Base-by-base conservation (phyloP, 2,888 invertebrate genomes). In the Sphaerophoria rueppellii region DNA sequence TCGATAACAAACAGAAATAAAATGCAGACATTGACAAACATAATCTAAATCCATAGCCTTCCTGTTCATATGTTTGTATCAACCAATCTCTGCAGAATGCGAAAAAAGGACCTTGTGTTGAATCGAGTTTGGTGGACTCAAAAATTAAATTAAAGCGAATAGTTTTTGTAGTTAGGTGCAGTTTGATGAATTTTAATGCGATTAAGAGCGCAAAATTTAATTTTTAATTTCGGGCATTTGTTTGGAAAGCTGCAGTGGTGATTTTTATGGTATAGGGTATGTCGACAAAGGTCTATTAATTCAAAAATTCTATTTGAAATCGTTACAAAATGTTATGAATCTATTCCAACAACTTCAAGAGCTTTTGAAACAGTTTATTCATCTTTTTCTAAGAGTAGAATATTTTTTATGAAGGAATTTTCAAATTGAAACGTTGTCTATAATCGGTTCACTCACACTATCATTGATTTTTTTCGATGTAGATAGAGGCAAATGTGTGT, bases 71-170 rank as follows among this genome's bases (percentile, higher is more conserved):
- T 43, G 9, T 4, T 11, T 9, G 4, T 4, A 43, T 43, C 9
- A 43, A 11, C 11, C 12, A 9, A 9, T 24, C 35, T 9, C 50
- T 63, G 48, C 43, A 43, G 11, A 43, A 52, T 58, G 52, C 54
- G 65, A 34, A 67, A 72, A 54, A 46, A 82, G 40, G 54, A 60
- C 24, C 24, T 24, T 60, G 24, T 58, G 72, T 71, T 57, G 72
- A 14, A 54, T 71, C 40, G 77, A 46, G 48, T 40, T 52, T 75
- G 75, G 16, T 46, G 65, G 14, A n/a, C 52, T 63, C 43, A 61
- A 58, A 71, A 61, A 82, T 77, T 77, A 67, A 76, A 81, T 77
- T 72, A 72, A 76, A 77, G 48, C 67, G 54, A 77, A 82, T 61
- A 72, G 24, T 24, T 24, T 24, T 24, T 24, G 24, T 24, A 24